Conservation (phyloP, 23 tunicate species). For the Ascidia mentula region DNA sequence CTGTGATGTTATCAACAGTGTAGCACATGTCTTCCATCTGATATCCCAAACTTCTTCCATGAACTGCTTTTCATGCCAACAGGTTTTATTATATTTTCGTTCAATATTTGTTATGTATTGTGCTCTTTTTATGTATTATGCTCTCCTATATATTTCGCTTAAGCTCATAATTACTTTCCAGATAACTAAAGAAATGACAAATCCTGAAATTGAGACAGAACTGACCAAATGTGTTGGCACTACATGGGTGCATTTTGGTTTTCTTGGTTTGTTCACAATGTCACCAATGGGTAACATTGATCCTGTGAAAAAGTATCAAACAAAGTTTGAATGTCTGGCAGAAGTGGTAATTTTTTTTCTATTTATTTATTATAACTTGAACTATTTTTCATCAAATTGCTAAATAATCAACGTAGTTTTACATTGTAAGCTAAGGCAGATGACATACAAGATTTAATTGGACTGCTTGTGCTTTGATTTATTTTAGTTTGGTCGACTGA, state of each 20-base stretch:
- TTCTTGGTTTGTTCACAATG: slow-evolving; percentile 18
- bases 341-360: slow-evolving; percentile 26
- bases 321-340: slow-evolving; percentile 32
- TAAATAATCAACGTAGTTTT: too few species aligned
- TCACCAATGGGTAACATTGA: slow-evolving; percentile 52
- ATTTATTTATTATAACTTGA: not conserved
- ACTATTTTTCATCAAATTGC: not conserved
- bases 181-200: too few species aligned
- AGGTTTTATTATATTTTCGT: too few species aligned
- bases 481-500: not conserved
- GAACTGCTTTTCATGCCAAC: not conserved
- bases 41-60: not conserved
- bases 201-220: not conserved
- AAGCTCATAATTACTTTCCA: too few species aligned
- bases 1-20: not conserved
- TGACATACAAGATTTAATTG: too few species aligned
- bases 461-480: not conserved
- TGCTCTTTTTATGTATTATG: too few species aligned
- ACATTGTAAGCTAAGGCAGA: too few species aligned
- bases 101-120: too few species aligned
- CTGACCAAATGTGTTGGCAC: slow-evolving; percentile 22
- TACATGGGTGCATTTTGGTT: slow-evolving; percentile 57
- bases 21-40: not conserved
- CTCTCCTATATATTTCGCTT: too few species aligned
- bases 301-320: slow-evolving; percentile 37